Evolutionary conservation across 1,140 invertebrate species (phyloP).

Genomic region (Drosophila orena): DNA sequence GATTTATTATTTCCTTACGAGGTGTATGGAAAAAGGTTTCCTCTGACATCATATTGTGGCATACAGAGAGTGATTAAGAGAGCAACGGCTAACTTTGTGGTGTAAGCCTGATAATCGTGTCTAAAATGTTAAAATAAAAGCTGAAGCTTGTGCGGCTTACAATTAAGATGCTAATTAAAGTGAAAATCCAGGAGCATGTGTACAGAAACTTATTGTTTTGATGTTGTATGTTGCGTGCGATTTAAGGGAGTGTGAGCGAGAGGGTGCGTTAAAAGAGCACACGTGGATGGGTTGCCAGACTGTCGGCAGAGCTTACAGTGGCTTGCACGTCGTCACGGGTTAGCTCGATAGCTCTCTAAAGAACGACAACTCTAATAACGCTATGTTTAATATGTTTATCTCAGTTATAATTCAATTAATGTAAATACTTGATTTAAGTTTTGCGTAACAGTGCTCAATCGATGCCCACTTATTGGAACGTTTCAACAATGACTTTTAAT

Average conservation of each 20-base stretch:
- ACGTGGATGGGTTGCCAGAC: constrained; percentile 26
- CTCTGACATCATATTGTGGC: constrained; percentile 25
- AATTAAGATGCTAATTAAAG: constrained; percentile 4
- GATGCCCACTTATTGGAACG: too few species aligned
- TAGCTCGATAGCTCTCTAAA: neutral
- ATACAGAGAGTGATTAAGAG: constrained; percentile 4
- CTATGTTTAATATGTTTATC: too few species aligned
- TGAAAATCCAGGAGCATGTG: constrained; percentile 6
- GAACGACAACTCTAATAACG: too few species aligned
- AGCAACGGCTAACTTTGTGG: neutral
- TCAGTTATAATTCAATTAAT: too few species aligned
- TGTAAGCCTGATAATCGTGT: neutral
- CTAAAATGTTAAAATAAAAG: neutral
- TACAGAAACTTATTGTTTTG: constrained; percentile 42
- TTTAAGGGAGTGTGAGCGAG: constrained; percentile 33
- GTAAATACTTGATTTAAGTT: too few species aligned
- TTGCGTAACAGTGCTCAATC: too few species aligned
- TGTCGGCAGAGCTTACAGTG: neutral
- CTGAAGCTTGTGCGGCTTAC: neutral
- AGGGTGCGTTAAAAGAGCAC: constrained; percentile 31
- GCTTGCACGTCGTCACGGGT: constrained; percentile 7
- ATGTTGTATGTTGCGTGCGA: constrained; percentile 29
- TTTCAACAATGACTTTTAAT: too few species aligned
- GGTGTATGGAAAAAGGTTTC: constrained; percentile 16
- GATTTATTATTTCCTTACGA: constrained; percentile 6